Evolutionary conservation across 2,113 vertebrate species (phyloP).

Genomic region (Melospiza melodia): DNA sequence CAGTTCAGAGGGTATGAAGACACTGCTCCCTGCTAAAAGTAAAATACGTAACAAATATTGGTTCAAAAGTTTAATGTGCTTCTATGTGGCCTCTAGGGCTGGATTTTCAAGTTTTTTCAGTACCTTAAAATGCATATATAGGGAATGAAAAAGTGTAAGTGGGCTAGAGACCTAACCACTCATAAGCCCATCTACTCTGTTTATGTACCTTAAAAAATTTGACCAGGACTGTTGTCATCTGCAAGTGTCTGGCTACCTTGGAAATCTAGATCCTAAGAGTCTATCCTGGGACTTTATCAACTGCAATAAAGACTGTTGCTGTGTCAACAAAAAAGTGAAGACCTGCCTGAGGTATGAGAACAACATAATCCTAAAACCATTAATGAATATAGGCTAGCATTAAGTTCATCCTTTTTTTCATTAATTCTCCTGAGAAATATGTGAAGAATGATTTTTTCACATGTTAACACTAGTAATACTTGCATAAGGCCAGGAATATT

Average conservation of each 20-base stretch:
- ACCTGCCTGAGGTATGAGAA: not conserved
- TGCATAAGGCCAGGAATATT: not conserved
- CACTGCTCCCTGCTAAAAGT: not conserved
- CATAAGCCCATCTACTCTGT: not conserved
- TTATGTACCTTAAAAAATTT: not conserved
- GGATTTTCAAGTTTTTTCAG: not conserved
- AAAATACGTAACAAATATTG: not conserved
- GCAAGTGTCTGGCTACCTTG: not conserved
- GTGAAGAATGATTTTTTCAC: not conserved
- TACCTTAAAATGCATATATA: not conserved
- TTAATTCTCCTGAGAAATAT: not conserved
- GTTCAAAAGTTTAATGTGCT: not conserved
- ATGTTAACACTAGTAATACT: not conserved
- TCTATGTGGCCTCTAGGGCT: not conserved
- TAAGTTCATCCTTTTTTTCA: not conserved
- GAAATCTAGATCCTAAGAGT: not conserved
- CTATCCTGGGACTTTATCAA: not conserved
- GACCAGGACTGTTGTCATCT: not conserved
- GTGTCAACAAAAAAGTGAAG: not conserved
- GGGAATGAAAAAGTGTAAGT: not conserved
- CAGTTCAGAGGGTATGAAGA: not conserved
- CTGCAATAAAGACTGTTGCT: not conserved
- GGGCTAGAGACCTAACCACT: not conserved
- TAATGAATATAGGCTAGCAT: rapidly evolving
- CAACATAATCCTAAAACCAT: not conserved